Evolutionary conservation across 2,113 vertebrate genomes (phyloP), one percentile per base, ranked within the genome.

Genomic region (Aspidoscelis tigris): DNA sequence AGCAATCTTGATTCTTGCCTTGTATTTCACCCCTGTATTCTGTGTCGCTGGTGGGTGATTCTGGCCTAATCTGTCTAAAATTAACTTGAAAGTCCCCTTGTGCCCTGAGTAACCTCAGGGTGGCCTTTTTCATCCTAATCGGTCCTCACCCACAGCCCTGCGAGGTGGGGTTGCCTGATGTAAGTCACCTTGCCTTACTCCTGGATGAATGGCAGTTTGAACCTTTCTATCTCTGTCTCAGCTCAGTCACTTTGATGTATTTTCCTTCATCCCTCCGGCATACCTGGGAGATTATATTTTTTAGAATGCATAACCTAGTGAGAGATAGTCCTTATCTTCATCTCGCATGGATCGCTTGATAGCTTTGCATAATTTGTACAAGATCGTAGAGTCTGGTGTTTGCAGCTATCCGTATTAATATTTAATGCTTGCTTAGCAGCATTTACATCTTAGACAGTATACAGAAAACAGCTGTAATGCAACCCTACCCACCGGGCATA

Each of bases 391-490:
- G 8, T 5, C 50, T 7, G 1, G 8, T 47, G 5, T 44, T 18
- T 43, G 41, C 69, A 9, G 10, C 50, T 22, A 44, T 70, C 65
- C 1, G 24, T n/a, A 58, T 84, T 70, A 84, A 84, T 71, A 78
- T 78, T 78, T 84, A 58, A 78, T 78, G 82, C 53, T 70, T 58
- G 65, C 58, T 78, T 58, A 44, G 50, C 44, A 84, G 43, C 65
- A n/a, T 55, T 83, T 50, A 26, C 75, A 39, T 70, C n/a, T 39
- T n/a, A 70, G 75, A 41, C 66, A 7, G 21, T 21, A 24, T 7
- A 78, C 65, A 44, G 82, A 69, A 83, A 69, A 66, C 33, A 69
- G 21, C 21, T 18, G 22, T 58, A 61, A 77, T 26, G 39, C 39
- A 58, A 24, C 6, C 50, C 18, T 44, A 24, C 65, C 75, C 24